phyloP scores from a whole-genome alignment of 1,140 invertebrate species.

The Mycetomoellerius zeteki region DNA sequence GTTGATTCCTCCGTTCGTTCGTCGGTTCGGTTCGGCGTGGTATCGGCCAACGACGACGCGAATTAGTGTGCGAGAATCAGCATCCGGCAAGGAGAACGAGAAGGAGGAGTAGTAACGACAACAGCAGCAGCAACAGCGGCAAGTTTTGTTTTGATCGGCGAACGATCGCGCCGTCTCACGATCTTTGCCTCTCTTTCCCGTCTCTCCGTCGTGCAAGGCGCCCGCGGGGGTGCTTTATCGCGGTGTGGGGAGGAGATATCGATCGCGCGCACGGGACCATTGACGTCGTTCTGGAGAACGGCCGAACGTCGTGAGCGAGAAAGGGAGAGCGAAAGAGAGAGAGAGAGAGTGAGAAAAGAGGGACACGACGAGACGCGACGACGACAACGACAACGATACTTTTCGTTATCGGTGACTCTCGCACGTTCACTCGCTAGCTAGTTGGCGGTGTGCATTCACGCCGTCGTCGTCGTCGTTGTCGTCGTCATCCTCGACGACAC shows the following conservation, averaged over 20 bases:
- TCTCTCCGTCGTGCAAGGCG: neutral
- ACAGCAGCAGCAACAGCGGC: neutral
- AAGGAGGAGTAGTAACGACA: conserved; percentile 4
- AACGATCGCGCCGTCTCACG: conserved; percentile 62
- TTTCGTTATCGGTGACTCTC: conserved; percentile 5
- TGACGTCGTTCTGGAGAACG: conserved; percentile 76
- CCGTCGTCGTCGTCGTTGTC: neutral
- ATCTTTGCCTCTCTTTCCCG: conserved; percentile 31
- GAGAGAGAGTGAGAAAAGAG: conserved; percentile 1
- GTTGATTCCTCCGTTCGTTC: conserved; percentile 4
- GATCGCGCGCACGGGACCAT: conserved; percentile 74
- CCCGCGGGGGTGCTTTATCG: conserved; percentile 57
- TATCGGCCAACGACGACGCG: conserved; percentile 33
- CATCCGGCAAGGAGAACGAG: conserved; percentile 44
- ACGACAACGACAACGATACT: conserved; percentile 27
- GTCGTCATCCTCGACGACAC: neutral
- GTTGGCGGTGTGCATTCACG: neutral
- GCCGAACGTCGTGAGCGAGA: conserved; percentile 38
- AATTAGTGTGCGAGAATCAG: conserved; percentile 47
- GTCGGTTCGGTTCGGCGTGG: neutral
- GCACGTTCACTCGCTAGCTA: neutral
- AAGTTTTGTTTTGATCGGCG: conserved; percentile 75
- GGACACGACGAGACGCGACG: conserved; percentile 17
- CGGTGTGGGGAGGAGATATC: conserved; percentile 74
- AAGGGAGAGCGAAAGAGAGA: neutral